A percentile compares a stretch with the other conserved stretches of the same genome.
Evolutionary conservation across 1,140 invertebrate genomes (phyloP).

Genomic region (Oscheius sp.): DNA sequence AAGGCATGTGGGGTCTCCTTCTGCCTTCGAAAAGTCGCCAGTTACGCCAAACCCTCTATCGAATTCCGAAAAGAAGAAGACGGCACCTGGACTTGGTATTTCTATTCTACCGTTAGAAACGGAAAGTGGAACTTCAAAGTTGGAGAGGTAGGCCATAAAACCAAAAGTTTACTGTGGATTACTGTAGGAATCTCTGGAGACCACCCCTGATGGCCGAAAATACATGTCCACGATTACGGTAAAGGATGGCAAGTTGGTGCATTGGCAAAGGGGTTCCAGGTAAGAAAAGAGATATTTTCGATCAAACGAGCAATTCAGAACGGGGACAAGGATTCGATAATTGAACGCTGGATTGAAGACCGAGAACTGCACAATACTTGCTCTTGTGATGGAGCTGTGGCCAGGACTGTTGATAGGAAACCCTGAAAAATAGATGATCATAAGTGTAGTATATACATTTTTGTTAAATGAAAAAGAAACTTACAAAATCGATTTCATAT

Average conservation of each 20-base stretch:
- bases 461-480: too few relatives aligned
- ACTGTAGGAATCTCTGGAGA: constrained; percentile 23
- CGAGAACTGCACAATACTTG: constrained; percentile 14
- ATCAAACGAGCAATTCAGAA: background rate
- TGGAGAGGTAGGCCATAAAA: too few relatives aligned
- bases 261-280: constrained; percentile 31
- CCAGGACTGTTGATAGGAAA: background rate
- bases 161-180: too few relatives aligned
- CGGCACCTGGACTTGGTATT: constrained; percentile 29
- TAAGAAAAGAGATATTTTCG: too few relatives aligned
- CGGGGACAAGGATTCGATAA: constrained; percentile 16
- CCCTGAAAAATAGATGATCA: too few relatives aligned
- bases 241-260: constrained; percentile 35
- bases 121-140: background rate
- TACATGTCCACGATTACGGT: constrained; percentile 28
- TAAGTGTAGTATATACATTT: too few relatives aligned
- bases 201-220: constrained; percentile 38
- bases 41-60: constrained; percentile 27
- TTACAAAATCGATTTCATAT: too few relatives aligned
- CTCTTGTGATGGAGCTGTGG: constrained; percentile 4
- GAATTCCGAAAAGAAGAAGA: constrained; percentile 19
- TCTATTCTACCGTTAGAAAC: constrained; percentile 32
- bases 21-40: constrained; percentile 33
- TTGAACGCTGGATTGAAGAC: constrained; percentile 17
- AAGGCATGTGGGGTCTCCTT: constrained; percentile 37